Percentiles rank a stretch among this genome's conserved stretches.
phyloP scores from a whole-genome alignment of 2,888 invertebrate genomes.

The Eudemis profundana region DNA sequence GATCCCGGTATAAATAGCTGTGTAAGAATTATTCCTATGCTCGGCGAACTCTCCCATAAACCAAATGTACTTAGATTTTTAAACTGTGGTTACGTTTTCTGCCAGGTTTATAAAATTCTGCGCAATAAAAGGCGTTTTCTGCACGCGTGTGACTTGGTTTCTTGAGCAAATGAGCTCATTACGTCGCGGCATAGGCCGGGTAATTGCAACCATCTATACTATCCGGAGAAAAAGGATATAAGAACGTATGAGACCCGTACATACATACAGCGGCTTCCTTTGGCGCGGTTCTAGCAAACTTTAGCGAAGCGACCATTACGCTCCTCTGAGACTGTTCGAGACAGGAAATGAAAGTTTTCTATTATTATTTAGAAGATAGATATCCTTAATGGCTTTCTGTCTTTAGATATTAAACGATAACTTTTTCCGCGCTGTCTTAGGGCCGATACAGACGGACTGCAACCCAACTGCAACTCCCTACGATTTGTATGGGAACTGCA shows the following conservation, averaged over 20 bases:
- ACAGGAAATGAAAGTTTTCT: constrained; percentile 14
- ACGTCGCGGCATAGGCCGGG: constrained; percentile 27
- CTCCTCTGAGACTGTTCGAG: constrained; percentile 8
- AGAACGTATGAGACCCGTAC: constrained; percentile 1
- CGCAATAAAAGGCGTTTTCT: constrained; percentile 11
- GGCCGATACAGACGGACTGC: too few relatives aligned
- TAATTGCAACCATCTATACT: constrained; percentile 25
- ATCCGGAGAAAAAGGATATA: constrained; percentile 5
- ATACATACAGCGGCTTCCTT: neutral
- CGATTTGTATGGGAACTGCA: too few relatives aligned
- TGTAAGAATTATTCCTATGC: too few relatives aligned
- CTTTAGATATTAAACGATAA: neutral
- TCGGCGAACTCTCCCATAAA: too few relatives aligned
- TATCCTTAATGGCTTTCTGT: constrained; percentile 1
- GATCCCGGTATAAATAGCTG: too few relatives aligned
- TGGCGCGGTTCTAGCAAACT: neutral
- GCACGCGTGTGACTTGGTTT: constrained; percentile 16
- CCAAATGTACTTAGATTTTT: too few relatives aligned
- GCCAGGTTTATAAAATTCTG: neutral
- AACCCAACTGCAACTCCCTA: too few relatives aligned
- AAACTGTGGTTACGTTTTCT: too few relatives aligned
- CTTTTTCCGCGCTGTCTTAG: neutral
- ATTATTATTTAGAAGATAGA: constrained; percentile 15
- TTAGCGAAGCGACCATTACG: constrained; percentile 8
- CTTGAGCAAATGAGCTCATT: constrained; percentile 36